Percentiles rank a stretch among this genome's conserved stretches.
Conservation (phyloP, 2,113 vertebrate species). For the Eulemur rufifrons region DNA sequence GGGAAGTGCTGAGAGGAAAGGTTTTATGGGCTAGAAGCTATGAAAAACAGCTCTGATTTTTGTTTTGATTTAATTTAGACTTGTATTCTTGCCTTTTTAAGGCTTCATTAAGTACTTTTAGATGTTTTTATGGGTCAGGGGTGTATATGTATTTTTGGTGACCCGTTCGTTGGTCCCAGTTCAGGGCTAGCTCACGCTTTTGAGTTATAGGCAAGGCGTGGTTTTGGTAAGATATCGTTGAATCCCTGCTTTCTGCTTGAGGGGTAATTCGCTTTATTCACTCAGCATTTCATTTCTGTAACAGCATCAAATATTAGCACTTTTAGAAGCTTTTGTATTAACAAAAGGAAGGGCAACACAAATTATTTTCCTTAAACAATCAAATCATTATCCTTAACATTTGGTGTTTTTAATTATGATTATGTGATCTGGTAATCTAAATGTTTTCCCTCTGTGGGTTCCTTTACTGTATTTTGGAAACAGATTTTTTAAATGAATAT, state of each 20-base stretch:
- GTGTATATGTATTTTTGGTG: background rate
- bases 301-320: background rate
- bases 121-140: background rate
- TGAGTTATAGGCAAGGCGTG: background rate
- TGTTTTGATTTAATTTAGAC: conserved; percentile 15
- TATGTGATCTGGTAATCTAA: background rate
- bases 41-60: background rate
- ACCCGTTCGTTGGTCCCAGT: background rate
- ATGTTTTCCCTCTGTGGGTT: background rate
- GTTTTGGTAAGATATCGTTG: conserved; percentile 62
- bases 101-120: background rate
- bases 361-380: background rate
- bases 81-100: conserved; percentile 39
- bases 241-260: conserved; percentile 60
- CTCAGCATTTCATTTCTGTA: conserved; percentile 54
- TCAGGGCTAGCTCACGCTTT: background rate
- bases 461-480: background rate
- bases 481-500: background rate
- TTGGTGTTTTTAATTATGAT: background rate
- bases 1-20: background rate
- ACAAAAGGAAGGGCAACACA: background rate
- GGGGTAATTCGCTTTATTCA: conserved; percentile 64
- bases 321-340: background rate
- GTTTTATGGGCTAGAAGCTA: too few relatives aligned
- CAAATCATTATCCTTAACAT: background rate